These are phyloP conservation scores for Diarsia brunnea DNA, from an alignment of 2,888 invertebrate species.

Conservation along the genomic window DNA sequence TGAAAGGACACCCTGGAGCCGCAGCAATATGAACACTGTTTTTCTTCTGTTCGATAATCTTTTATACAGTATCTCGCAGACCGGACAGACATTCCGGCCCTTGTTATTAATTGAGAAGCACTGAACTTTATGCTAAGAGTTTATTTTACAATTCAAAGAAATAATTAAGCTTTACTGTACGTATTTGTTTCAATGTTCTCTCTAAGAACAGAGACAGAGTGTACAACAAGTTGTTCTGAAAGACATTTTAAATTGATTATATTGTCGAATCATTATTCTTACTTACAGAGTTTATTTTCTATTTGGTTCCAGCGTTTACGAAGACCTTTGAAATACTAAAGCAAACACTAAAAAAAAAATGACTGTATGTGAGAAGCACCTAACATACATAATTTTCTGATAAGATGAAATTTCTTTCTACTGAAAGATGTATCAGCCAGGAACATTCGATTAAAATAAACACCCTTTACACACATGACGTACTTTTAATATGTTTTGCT, in stretches of 20 bases:
- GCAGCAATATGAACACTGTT: conserved; percentile 73
- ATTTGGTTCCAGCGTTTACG: neutral
- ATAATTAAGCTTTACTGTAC: conserved; percentile 7
- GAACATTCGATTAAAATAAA: conserved; percentile 19
- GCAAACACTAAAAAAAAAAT: neutral
- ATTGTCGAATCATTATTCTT: neutral
- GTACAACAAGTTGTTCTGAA: neutral
- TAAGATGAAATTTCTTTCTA: neutral
- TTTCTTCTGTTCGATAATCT: conserved; percentile 70
- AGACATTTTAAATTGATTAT: conserved; percentile 13
- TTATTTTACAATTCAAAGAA: conserved; percentile 42
- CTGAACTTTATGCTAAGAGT: conserved; percentile 36
- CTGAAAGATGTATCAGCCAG: neutral
- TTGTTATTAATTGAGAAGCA: conserved; percentile 54
- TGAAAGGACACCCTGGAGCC: conserved; percentile 76
- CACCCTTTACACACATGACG: neutral
- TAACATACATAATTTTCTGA: neutral
- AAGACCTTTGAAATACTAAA: neutral
- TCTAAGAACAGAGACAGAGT: neutral
- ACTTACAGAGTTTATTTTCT: neutral
- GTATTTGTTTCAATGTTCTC: conserved; percentile 18
- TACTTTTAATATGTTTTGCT: conserved; percentile 20
- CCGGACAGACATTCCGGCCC: conserved; percentile 32
- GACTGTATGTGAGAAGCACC: neutral
- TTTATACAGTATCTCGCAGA: conserved; percentile 52